phyloP scores from a whole-genome alignment of 1,140 invertebrate genomes.

The Apis dorsata region DNA sequence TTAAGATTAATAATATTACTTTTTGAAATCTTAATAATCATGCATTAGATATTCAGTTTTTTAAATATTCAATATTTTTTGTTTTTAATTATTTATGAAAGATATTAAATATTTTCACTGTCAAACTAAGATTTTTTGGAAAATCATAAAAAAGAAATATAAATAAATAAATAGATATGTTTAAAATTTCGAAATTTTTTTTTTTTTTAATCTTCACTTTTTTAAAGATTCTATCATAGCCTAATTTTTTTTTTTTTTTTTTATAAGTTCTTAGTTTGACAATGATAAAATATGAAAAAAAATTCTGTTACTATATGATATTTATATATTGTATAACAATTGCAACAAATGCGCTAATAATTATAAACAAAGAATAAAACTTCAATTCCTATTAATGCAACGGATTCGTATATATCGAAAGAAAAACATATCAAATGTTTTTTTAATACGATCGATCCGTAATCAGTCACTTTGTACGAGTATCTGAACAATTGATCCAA shows the following conservation, averaged over 20 bases:
- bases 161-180: neutral
- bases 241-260: too few relatives aligned
- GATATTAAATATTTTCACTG: neutral
- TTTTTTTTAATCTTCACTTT: neutral
- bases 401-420: neutral
- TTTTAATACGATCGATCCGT: neutral
- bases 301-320: neutral
- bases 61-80: neutral
- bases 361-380: conserved; percentile 10
- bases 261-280: neutral
- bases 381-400: conserved; percentile 39
- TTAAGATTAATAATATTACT: neutral
- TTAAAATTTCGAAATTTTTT: neutral
- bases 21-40: neutral
- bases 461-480: conserved; percentile 43
- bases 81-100: neutral
- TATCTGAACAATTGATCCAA: conserved; percentile 45
- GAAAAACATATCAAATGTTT: neutral
- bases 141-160: too few relatives aligned
- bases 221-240: neutral
- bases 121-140: neutral
- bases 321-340: neutral
- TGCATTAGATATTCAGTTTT: neutral
- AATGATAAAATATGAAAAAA: neutral
- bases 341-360: neutral